Conservation (phyloP, 2,888 invertebrate species). For the Spilosoma lubricipeda region DNA sequence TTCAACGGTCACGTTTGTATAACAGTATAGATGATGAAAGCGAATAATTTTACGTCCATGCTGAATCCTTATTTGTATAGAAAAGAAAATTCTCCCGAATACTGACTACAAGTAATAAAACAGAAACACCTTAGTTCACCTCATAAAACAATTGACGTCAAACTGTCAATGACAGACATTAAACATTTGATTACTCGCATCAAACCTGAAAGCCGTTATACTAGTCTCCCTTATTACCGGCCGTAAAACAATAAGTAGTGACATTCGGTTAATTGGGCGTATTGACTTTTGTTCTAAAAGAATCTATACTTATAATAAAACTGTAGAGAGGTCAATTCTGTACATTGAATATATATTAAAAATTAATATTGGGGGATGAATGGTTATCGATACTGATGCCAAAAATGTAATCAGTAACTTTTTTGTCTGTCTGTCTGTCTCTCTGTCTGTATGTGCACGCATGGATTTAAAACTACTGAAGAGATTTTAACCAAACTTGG, state of each 20-base stretch:
- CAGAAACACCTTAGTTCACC: background rate
- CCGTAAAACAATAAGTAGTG: conserved; percentile 35
- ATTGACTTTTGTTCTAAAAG: background rate
- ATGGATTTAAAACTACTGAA: too few species aligned
- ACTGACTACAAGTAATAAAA: background rate
- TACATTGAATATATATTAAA: too few species aligned
- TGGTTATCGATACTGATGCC: too few species aligned
- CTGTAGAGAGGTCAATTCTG: too few species aligned
- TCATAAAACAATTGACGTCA: conserved; percentile 9
- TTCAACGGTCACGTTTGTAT: too few species aligned
- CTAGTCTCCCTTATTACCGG: conserved; percentile 24
- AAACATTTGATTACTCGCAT: conserved; percentile 30
- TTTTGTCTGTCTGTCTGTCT: too few species aligned
- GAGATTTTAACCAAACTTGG: too few species aligned
- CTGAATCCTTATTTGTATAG: background rate
- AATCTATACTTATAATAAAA: too few species aligned
- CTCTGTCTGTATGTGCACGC: too few species aligned
- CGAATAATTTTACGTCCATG: background rate
- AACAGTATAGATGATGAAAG: background rate
- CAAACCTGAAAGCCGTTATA: conserved; percentile 29
- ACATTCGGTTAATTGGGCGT: conserved; percentile 22
- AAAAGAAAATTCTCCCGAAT: background rate
- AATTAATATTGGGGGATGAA: too few species aligned
- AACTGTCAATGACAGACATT: conserved; percentile 3
- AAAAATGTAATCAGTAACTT: too few species aligned